Evolutionary conservation across 2,888 invertebrate genomes (phyloP), one percentile per base, ranked within the genome.

Genomic region (Morpho achilles): DNA sequence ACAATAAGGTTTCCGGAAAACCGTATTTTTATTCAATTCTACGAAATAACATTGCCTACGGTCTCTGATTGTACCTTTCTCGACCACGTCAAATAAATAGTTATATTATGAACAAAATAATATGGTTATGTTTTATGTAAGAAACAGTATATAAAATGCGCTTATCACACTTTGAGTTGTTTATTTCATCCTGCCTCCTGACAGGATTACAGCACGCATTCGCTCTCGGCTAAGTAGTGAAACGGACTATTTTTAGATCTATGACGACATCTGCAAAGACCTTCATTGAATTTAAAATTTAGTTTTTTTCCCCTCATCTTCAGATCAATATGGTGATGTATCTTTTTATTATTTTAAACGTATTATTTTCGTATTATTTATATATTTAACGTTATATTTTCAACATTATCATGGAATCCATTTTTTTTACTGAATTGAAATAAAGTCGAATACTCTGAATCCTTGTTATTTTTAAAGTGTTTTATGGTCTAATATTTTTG

Each of bases 221-320:
- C 63, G 73, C 73, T 74, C 74, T 75, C 74, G 71, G 75, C 72
- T 76, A 73, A 69, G 79, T 77, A 77, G 77, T 73, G 75, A 76
- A 74, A 73, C 66, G 39, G 41, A 62, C 80, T 87, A 87, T 85
- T 82, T 87, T 82, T 87, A 85, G 85, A 76, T 56, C 47, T 68
- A 70, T 80, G 82, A 86, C 81, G 79, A 75, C 79, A 81, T 76
- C 73, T 69, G 72, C 74, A 65, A 81, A 82, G 79, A 77, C 84
- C 85, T 77, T 75, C 76, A 77, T 76, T 79, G 76, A 74, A 75
- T 78, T 74, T 75, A 71, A 71, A 76, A 76, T 77, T 79, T 75
- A 63, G 64, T 64, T 56, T 60, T 62, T 66, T 69, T 70, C 67
- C 66, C 59, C 56, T 49, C 53, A 61, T 61, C 62, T 65, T 42